Percentiles rank a stretch among this genome's conserved stretches.
phyloP scores from a whole-genome alignment of 2,797 vertebrate genomes.

The Sebastiscus tertius region DNA sequence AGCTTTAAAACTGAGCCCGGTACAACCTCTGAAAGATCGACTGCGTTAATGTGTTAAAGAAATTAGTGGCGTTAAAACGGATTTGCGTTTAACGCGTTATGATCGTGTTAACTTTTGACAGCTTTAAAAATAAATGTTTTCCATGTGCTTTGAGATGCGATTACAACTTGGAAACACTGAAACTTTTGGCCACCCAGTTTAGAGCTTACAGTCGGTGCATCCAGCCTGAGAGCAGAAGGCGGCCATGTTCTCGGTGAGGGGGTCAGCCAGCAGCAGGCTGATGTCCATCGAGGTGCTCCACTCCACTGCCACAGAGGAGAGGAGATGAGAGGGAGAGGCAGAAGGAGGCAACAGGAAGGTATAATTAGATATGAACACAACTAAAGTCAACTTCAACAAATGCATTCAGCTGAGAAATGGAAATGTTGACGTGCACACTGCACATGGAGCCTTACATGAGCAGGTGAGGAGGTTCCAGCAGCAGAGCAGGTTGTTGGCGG shows the following conservation, averaged over 20 bases:
- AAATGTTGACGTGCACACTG: accelerated
- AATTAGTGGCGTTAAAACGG: too few relatives aligned
- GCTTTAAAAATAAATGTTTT: not conserved
- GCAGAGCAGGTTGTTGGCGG: slow-evolving; percentile 86
- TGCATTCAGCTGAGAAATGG: too few relatives aligned
- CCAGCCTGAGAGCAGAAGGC: slow-evolving; percentile 84
- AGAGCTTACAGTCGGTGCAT: slow-evolving; percentile 87
- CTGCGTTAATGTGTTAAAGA: too few relatives aligned
- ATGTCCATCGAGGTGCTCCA: slow-evolving; percentile 91
- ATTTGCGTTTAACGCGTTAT: too few relatives aligned
- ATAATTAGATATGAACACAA: not conserved
- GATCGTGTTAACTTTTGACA: too few relatives aligned
- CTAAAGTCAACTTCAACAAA: not conserved
- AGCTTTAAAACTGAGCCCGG: too few relatives aligned
- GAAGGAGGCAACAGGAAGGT: not conserved
- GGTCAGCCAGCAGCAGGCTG: slow-evolving; percentile 86
- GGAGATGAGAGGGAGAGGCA: not conserved
- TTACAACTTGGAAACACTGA: not conserved
- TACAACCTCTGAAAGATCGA: too few relatives aligned
- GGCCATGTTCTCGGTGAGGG: slow-evolving; percentile 90
- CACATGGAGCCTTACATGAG: slow-evolving; percentile 81
- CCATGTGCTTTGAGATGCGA: not conserved
- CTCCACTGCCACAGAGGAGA: slow-evolving; percentile 84
- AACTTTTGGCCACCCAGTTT: not conserved
- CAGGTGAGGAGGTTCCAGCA: slow-evolving; percentile 98